Percentiles rank a stretch among this genome's conserved stretches.
Conservation (phyloP, 1,140 invertebrate genomes). For the Dreissena polymorpha region DNA sequence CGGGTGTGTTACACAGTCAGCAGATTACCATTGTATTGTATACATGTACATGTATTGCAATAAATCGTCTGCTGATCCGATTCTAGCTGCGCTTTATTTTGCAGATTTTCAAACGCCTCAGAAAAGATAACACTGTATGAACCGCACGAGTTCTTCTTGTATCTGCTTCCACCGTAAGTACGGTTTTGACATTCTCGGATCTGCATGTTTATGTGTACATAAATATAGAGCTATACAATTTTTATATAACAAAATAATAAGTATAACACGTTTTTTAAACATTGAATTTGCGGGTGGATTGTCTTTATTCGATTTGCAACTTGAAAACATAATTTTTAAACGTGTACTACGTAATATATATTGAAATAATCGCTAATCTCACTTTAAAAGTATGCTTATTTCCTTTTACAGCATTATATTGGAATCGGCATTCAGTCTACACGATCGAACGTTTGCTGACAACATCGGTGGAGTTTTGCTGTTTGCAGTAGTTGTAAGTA, state of each 20-base stretch:
- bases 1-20: no score
- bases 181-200: neutral
- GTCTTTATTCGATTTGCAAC: neutral
- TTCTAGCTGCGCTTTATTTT: no score
- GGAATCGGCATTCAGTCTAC: slow-evolving; percentile 98
- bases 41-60: no score
- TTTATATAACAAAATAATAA: neutral
- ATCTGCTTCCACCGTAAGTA: slow-evolving; percentile 69
- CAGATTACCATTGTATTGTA: no score
- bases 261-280: neutral
- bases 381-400: slow-evolving; percentile 19
- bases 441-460: slow-evolving; percentile 96
- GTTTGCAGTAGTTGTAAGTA: slow-evolving; percentile 92
- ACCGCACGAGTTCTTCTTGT: slow-evolving; percentile 69
- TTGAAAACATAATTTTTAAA: neutral
- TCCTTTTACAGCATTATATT: slow-evolving; percentile 88
- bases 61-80: no score
- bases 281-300: no score
- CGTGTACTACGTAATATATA: neutral
- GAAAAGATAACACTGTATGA: slow-evolving; percentile 57
- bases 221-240: neutral
- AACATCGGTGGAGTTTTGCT: slow-evolving; percentile 97
- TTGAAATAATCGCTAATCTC: neutral
- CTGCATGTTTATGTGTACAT: no score
- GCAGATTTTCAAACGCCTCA: slow-evolving; percentile 58